A percentile compares a stretch with the other conserved stretches of the same genome.
phyloP scores from a whole-genome alignment of 2,113 vertebrate genomes.

The Stigmatopora nigra region DNA sequence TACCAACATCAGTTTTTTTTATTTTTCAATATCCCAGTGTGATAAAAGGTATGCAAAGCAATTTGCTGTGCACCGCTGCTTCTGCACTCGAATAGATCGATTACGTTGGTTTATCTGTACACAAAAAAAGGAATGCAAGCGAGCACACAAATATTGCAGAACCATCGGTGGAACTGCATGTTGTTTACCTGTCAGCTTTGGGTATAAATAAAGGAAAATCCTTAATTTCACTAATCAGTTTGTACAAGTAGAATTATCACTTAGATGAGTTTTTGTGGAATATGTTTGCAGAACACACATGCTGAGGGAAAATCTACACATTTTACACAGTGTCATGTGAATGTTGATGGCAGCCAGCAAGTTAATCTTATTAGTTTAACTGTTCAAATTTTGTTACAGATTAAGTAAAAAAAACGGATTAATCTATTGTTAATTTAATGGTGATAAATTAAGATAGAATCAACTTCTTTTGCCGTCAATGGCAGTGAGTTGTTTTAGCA shows the following conservation, averaged over 20 bases:
- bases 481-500: no score
- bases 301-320: neutral
- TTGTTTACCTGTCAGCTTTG: slow-evolving; percentile 35
- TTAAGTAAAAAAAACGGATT: no score
- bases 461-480: no score
- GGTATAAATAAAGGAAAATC: slow-evolving; percentile 16
- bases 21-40: slow-evolving; percentile 18
- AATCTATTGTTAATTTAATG: no score
- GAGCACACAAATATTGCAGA: neutral
- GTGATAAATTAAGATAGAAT: no score
- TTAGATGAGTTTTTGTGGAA: neutral
- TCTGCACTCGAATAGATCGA: slow-evolving; percentile 42
- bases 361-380: no score
- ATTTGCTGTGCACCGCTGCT: slow-evolving; percentile 39
- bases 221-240: slow-evolving; percentile 16
- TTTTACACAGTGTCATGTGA: neutral
- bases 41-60: slow-evolving; percentile 52
- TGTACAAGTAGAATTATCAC: slow-evolving; percentile 5
- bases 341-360: neutral
- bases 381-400: no score
- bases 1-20: slow-evolving; percentile 42
- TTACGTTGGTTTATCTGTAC: slow-evolving; percentile 37
- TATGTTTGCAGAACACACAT: neutral
- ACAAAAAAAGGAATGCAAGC: slow-evolving; percentile 10
- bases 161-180: neutral